A percentile compares a stretch with the other conserved stretches of the same genome.
Evolutionary conservation across 2,113 vertebrate species (phyloP).

Genomic region (Mionectes macconnelli): DNA sequence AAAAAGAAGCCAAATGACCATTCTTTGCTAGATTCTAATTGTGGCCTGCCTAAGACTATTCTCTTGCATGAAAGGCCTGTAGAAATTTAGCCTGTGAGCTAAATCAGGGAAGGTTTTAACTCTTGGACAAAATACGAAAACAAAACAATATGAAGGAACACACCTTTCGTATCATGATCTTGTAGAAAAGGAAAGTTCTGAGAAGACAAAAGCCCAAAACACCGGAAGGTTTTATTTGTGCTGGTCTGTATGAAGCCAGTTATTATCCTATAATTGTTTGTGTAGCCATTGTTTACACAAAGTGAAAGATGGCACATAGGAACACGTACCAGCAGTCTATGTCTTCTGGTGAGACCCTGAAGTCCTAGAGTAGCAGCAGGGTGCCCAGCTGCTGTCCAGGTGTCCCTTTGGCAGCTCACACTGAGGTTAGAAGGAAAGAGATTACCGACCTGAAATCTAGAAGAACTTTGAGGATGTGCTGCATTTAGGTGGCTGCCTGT

Average conservation of each 20-base stretch:
- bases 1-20: neutral
- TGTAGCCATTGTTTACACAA: slow-evolving; percentile 1
- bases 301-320: neutral
- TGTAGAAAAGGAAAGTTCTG: neutral
- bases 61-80: neutral
- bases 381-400: accelerated
- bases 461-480: neutral
- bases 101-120: neutral
- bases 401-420: accelerated
- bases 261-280: slow-evolving; percentile 41
- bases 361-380: neutral
- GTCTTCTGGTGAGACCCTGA: neutral
- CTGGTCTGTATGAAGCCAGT: slow-evolving; percentile 8
- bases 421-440: neutral
- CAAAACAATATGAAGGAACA: neutral
- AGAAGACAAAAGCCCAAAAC: slow-evolving; percentile 10
- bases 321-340: neutral
- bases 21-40: neutral
- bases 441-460: neutral
- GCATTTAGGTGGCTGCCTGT: neutral
- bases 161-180: neutral
- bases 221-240: slow-evolving; percentile 54
- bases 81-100: neutral
- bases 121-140: neutral
- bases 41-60: neutral